A percentile compares a stretch with the other conserved stretches of the same genome.
Evolutionary conservation across 2,797 vertebrate genomes (phyloP).

Genomic region (Melanotaenia maccullochi): DNA sequence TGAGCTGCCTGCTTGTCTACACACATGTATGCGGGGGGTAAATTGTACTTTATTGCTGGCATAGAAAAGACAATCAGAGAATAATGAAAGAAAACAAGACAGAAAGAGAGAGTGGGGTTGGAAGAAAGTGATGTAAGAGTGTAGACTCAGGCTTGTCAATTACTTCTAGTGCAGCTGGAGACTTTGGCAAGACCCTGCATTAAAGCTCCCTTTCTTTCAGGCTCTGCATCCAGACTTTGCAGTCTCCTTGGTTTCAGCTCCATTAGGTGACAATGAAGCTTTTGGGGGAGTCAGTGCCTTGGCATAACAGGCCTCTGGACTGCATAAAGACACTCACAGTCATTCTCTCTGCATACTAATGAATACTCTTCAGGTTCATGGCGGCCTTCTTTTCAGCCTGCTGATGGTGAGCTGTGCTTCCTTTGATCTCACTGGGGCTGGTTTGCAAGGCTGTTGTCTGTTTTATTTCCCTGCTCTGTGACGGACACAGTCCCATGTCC

Average conservation of each 20-base stretch:
- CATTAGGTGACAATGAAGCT: constrained; percentile 76
- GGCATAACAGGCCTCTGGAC: constrained; percentile 62
- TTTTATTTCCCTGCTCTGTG: constrained; percentile 30
- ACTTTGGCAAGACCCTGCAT: constrained; percentile 61
- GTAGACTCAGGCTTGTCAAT: constrained; percentile 43
- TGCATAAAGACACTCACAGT: constrained; percentile 69
- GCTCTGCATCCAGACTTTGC: constrained; percentile 57
- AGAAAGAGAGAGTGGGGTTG: neutral
- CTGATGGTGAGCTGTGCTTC: constrained; percentile 40
- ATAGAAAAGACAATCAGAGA: constrained; percentile 51
- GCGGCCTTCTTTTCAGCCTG: constrained; percentile 48
- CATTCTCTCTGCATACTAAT: constrained; percentile 79
- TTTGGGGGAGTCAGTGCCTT: constrained; percentile 70
- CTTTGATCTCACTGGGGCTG: constrained; percentile 67
- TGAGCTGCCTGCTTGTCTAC: constrained; percentile 25
- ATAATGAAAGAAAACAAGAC: constrained; percentile 56
- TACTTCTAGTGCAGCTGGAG: constrained; percentile 69
- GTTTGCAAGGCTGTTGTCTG: constrained; percentile 50
- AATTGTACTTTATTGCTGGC: constrained; percentile 59
- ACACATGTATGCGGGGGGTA: constrained; percentile 38
- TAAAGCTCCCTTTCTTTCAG: constrained; percentile 51
- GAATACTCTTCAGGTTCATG: constrained; percentile 61
- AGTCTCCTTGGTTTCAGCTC: constrained; percentile 77
- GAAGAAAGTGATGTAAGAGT: constrained; percentile 27
- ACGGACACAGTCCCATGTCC: constrained; percentile 45